Base-by-base conservation (phyloP, 2,113 vertebrate species). In the Misgurnus mizolepis region DNA sequence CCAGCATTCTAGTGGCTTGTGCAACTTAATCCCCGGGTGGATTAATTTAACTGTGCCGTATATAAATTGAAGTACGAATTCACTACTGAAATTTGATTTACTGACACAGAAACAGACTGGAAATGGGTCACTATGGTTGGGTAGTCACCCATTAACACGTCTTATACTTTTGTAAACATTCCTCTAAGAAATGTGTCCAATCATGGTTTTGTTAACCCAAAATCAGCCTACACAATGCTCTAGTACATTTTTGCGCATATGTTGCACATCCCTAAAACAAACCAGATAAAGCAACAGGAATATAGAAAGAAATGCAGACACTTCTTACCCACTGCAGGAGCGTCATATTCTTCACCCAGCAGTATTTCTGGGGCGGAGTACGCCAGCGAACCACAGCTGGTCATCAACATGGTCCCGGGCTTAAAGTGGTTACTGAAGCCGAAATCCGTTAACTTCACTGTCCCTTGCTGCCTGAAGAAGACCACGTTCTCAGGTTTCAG, bases 401-500 rank as follows among this genome's bases (percentile, higher is more conserved):
- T 96, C 77, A 93, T 93, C 80, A 96, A 90, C 94, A 95, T 95
- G 62, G 91, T 94, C 71, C 95, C 95, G 0, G 95, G 95, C 43
- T 96, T 92, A 89, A 96, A 96, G 71, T 88, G 90, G 88, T 95
- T 96, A 88, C 95, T 96, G 89, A 96, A 96, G 34, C 95, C 95
- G 0, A 96, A 96, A 89, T 96, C 95, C 0, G 95, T 96, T 40
- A 96, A 92, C 87, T 96, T 96, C 79, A 96, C 95, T 0, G 94
- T 88, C 0, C 94, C 94, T 67, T 95, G 95, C 85, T 94, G 93
- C 8, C 91, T 93, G 87, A 96, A 96, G 90, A 96, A 95, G 55
- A 96, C 94, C 82, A 96, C 95, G 0, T 96, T 96, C 93, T 96
- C 95, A 0, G 95, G 95, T 88, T 96, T 96, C 85, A 96, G 91